These are phyloP conservation scores for Zeuzera pyrina DNA, from an alignment of 2,888 invertebrate species.

Conservation along the genomic window DNA sequence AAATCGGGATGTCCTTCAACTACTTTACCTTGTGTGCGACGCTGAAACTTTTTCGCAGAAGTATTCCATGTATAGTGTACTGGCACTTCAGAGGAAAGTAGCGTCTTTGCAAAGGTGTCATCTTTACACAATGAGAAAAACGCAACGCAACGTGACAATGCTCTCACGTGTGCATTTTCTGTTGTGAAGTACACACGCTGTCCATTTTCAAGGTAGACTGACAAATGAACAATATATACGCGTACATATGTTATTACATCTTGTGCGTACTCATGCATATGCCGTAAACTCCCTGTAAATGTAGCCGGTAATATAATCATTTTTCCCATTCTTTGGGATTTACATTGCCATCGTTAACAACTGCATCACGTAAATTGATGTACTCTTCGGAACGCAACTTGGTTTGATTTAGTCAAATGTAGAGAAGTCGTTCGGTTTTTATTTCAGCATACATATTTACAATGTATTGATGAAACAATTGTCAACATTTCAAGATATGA, in stretches of 20 bases:
- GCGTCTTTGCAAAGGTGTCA: conserved; percentile 12
- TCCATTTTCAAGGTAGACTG: conserved; percentile 5
- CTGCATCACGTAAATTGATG: conserved; percentile 19
- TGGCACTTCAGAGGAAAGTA: conserved; percentile 31
- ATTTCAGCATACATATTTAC: conserved; percentile 18
- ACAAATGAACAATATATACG: conserved; percentile 19
- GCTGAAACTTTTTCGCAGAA: conserved; percentile 9
- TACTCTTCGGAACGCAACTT: conserved; percentile 21
- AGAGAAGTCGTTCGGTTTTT: conserved; percentile 18
- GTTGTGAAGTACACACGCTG: conserved; percentile 16
- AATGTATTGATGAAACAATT: conserved; percentile 15
- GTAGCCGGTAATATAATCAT: background rate
- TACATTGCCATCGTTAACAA: conserved; percentile 2
- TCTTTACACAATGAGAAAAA: conserved; percentile 1
- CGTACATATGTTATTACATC: conserved; percentile 22
- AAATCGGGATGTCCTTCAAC: conserved; percentile 12
- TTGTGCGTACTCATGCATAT: conserved; percentile 19
- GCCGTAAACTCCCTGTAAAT: background rate
- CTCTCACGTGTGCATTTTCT: conserved; percentile 14
- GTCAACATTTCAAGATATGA: conserved; percentile 17
- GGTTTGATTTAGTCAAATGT: conserved; percentile 17
- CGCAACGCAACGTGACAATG: conserved; percentile 16
- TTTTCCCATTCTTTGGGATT: background rate
- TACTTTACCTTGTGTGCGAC: conserved; percentile 9
- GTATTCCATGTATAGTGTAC: conserved; percentile 28